Conservation (phyloP, 2,888 invertebrate species). For the Synergus umbraculus region DNA sequence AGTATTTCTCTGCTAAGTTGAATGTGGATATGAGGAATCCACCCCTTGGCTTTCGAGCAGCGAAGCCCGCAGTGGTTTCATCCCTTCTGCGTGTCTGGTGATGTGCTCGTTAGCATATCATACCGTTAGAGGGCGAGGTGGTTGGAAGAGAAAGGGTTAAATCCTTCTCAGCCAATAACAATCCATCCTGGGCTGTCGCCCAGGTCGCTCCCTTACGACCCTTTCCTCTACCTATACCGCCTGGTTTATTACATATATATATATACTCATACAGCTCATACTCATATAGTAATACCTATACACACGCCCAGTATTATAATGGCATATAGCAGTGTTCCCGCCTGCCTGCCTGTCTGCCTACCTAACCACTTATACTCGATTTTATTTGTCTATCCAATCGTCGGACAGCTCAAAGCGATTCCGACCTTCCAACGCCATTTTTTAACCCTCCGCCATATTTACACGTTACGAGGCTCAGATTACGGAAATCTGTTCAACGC, state of each 20-base stretch:
- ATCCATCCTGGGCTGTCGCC: constrained; percentile 67
- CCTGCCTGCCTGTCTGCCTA: constrained; percentile 55
- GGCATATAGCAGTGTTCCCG: constrained; percentile 52
- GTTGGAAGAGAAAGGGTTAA: constrained; percentile 66
- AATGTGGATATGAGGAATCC: constrained; percentile 27
- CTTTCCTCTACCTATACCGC: constrained; percentile 41
- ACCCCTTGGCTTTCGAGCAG: constrained; percentile 38
- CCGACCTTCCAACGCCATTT: constrained; percentile 67
- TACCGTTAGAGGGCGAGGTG: constrained; percentile 57
- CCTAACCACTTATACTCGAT: constrained; percentile 64
- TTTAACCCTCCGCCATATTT: constrained; percentile 56
- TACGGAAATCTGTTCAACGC: constrained; percentile 63
- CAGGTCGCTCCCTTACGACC: constrained; percentile 56
- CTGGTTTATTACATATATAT: constrained; percentile 27
- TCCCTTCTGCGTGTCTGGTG: constrained; percentile 58
- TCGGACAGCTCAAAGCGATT: constrained; percentile 72
- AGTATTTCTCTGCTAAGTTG: constrained; percentile 13
- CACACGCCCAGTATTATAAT: constrained; percentile 54
- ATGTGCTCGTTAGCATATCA: constrained; percentile 75
- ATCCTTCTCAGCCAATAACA: constrained; percentile 74
- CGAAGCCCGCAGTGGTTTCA: constrained; percentile 50
- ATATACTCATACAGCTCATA: not conserved
- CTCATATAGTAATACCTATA: constrained; percentile 48
- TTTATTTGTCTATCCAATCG: constrained; percentile 73
- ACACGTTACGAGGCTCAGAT: constrained; percentile 59